A percentile compares a stretch with the other conserved stretches of the same genome.
Conservation (phyloP, 2,888 invertebrate genomes). For the Mesorhabditis sp. region DNA sequence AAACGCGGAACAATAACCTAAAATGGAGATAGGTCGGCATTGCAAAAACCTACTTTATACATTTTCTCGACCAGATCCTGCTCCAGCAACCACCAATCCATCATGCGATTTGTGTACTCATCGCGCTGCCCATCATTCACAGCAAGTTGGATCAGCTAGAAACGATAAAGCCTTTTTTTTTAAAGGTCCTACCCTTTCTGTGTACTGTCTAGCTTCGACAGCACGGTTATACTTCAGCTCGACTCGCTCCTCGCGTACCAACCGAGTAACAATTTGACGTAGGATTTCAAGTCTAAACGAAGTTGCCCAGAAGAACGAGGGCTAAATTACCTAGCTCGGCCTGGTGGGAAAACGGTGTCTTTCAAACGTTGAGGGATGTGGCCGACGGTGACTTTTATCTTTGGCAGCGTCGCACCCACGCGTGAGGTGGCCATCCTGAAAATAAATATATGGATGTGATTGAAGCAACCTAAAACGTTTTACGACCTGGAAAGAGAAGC, state of each 20-base stretch:
- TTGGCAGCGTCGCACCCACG: slow-evolving; percentile 41
- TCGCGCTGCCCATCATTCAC: slow-evolving; percentile 46
- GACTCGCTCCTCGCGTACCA: slow-evolving; percentile 53
- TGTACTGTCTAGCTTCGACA: slow-evolving; percentile 52
- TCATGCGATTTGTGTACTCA: slow-evolving; percentile 54
- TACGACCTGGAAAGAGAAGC: too few species aligned
- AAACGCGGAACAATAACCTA: slow-evolving; percentile 31
- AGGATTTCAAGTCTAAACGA: slow-evolving; percentile 34
- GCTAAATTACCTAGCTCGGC: slow-evolving; percentile 21
- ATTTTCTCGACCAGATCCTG: slow-evolving; percentile 38
- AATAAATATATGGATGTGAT: too few species aligned
- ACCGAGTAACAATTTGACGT: slow-evolving; percentile 45
- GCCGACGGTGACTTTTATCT: slow-evolving; percentile 46
- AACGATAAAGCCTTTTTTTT: slow-evolving; percentile 9
- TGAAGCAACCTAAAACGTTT: too few species aligned
- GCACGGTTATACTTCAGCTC: slow-evolving; percentile 55
- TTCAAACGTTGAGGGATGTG: slow-evolving; percentile 54
- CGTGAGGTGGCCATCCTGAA: slow-evolving; percentile 7
- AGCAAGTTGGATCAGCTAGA: slow-evolving; percentile 54
- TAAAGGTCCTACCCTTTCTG: slow-evolving; percentile 42
- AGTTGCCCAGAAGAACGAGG: background rate
- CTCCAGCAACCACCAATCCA: slow-evolving; percentile 55
- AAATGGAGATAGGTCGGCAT: background rate
- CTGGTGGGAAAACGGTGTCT: slow-evolving; percentile 34
- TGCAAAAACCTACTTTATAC: slow-evolving; percentile 24